These are phyloP conservation scores for Drosophila flavopinicola DNA, from an alignment of 2,888 invertebrate genomes.

Conservation along the genomic window DNA sequence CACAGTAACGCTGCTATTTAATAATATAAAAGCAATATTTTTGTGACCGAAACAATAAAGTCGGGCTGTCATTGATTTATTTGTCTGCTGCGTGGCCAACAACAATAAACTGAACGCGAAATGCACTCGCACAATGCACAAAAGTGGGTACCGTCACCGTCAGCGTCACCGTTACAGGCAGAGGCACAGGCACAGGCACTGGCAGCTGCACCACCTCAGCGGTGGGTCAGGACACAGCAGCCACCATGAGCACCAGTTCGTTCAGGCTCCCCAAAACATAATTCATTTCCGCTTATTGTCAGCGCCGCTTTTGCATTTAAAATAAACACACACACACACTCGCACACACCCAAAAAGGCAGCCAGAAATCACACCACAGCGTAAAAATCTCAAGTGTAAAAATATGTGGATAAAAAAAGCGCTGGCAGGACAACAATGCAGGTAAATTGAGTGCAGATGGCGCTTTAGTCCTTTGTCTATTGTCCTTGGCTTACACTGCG, in stretches of 20 bases:
- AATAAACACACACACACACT: conserved; percentile 52
- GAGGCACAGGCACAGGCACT: conserved; percentile 31
- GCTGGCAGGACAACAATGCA: conserved; percentile 79
- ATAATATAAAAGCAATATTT: conserved; percentile 79
- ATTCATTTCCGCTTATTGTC: conserved; percentile 83
- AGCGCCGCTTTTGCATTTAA: conserved; percentile 73
- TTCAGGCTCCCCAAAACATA: conserved; percentile 66
- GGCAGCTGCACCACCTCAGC: conserved; percentile 59
- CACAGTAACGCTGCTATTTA: conserved; percentile 54
- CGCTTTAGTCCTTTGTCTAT: conserved; percentile 39
- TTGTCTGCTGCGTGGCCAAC: conserved; percentile 76
- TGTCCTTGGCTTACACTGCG: conserved; percentile 24
- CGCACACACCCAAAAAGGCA: conserved; percentile 15
- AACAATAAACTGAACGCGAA: conserved; percentile 78
- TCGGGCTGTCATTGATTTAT: conserved; percentile 82
- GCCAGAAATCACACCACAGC: conserved; percentile 30
- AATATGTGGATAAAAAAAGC: conserved; percentile 34
- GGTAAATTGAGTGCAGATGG: conserved; percentile 78
- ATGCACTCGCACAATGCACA: conserved; percentile 74
- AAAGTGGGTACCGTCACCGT: conserved; percentile 50
- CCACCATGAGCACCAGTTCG: conserved; percentile 20
- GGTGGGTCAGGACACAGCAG: conserved; percentile 46
- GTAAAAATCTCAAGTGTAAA: conserved; percentile 67
- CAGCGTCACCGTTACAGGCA: conserved; percentile 42
- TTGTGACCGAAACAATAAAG: conserved; percentile 82